Conservation (phyloP, 2,113 vertebrate genomes). For the Cepphus grylle region DNA sequence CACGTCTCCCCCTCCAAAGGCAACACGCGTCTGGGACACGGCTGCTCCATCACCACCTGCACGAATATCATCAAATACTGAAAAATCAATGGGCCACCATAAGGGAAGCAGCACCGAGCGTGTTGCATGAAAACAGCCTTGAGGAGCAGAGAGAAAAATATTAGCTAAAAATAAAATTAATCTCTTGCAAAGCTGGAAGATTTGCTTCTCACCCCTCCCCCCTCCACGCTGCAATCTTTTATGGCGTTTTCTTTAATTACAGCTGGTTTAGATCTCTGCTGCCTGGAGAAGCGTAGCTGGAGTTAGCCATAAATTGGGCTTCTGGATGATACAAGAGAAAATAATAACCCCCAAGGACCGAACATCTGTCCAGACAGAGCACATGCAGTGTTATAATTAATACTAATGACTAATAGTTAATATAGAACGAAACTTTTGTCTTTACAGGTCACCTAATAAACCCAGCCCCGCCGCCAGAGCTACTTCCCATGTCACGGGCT, state of each 20-base stretch:
- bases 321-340: slow-evolving; percentile 31
- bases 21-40: rapidly evolving
- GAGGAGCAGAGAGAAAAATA: not conserved
- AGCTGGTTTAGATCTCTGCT: slow-evolving; percentile 8
- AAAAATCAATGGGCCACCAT: not conserved
- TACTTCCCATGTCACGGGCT: not conserved
- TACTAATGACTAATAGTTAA: not conserved
- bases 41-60: not conserved
- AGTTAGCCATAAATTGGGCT: not conserved
- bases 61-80: not conserved
- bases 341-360: not conserved
- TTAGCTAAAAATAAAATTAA: slow-evolving; percentile 46
- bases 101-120: not conserved
- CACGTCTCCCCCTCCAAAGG: rapidly evolving
- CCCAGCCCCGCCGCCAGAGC: not conserved
- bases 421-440: not conserved
- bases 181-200: not conserved
- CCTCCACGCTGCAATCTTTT: not conserved
- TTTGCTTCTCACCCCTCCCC: not conserved
- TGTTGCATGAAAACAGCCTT: not conserved
- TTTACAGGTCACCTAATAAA: not conserved
- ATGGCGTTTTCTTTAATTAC: slow-evolving; percentile 26
- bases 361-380: not conserved
- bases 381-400: not conserved
- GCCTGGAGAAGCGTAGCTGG: slow-evolving; percentile 7